These are phyloP conservation scores for Meriones unguiculatus DNA, from an alignment of 2,113 vertebrate genomes.

Conservation along the genomic window DNA sequence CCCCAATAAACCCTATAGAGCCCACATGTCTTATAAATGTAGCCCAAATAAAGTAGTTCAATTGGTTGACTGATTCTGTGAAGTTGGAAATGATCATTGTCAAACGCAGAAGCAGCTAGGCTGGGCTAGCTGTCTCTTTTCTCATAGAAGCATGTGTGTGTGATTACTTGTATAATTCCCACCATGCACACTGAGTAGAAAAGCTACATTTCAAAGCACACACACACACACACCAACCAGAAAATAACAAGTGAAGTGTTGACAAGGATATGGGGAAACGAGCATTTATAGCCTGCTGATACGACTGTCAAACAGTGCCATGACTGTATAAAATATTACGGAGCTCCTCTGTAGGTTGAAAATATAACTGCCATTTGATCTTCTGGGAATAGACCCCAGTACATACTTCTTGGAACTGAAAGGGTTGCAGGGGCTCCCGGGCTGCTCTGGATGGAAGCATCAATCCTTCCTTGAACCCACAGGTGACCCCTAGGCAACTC, in stretches of 20 bases:
- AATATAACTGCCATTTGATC: neutral
- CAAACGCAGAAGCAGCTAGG: neutral
- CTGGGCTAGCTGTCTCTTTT: neutral
- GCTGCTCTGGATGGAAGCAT: neutral
- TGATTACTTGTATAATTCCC: neutral
- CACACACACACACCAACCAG: neutral
- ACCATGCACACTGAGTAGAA: neutral
- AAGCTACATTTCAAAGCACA: neutral
- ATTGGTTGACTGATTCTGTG: neutral
- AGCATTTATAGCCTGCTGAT: neutral
- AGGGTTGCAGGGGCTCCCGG: no score
- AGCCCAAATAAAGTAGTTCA: slow-evolving; percentile 26
- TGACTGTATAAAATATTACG: neutral
- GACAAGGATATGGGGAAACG: neutral
- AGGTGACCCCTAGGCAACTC: neutral
- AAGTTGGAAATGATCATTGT: slow-evolving; percentile 6
- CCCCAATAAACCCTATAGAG: neutral
- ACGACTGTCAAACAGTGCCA: neutral
- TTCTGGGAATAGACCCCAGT: neutral
- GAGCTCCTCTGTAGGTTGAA: neutral
- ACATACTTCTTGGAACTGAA: neutral
- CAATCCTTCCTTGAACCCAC: neutral
- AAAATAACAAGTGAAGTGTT: neutral
- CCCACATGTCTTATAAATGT: neutral
- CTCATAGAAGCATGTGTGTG: neutral